These are phyloP conservation scores for Ianthella basta DNA, from an alignment of 37 sponge, comb jelly and placozoan genomes.

Conservation along the genomic window DNA sequence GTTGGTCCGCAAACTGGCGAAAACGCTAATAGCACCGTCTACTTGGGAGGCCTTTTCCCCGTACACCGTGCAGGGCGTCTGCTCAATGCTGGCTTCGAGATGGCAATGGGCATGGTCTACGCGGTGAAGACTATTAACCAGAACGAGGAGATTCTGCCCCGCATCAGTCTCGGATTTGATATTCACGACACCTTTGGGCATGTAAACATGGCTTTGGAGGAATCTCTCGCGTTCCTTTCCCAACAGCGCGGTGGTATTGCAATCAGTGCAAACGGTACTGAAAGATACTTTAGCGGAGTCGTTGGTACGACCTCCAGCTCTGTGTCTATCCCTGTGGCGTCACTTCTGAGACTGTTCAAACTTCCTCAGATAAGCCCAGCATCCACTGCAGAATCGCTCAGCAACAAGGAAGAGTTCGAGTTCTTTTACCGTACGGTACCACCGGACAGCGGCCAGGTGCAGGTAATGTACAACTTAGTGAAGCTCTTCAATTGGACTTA, in stretches of 20 bases:
- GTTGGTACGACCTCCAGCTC: constrained; percentile 27
- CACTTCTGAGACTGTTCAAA: constrained; percentile 12
- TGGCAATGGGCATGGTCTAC: no score
- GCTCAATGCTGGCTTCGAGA: no score
- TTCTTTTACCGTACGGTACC: constrained; percentile 39
- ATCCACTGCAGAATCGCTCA: constrained; percentile 18
- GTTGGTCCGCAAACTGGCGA: no score
- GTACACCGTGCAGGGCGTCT: neutral
- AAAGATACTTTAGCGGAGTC: neutral
- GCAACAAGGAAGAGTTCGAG: constrained; percentile 4
- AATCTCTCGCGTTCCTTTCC: constrained; percentile 12
- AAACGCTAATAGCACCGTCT: neutral
- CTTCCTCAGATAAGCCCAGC: constrained; percentile 42
- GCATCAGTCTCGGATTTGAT: constrained; percentile 22
- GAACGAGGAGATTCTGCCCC: neutral
- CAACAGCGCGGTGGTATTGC: neutral
- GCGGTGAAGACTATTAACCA: constrained; percentile 27
- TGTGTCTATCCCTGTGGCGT: constrained; percentile 24
- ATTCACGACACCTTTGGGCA: constrained; percentile 29
- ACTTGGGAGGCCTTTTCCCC: constrained; percentile 16
- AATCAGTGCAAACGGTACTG: neutral
- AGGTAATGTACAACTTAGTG: constrained; percentile 35
- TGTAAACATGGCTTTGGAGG: neutral
- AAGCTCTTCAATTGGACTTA: constrained; percentile 22
- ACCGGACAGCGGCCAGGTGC: constrained; percentile 25